Conservation (phyloP, 2,113 vertebrate species). For the Dasyornis broadbenti region DNA sequence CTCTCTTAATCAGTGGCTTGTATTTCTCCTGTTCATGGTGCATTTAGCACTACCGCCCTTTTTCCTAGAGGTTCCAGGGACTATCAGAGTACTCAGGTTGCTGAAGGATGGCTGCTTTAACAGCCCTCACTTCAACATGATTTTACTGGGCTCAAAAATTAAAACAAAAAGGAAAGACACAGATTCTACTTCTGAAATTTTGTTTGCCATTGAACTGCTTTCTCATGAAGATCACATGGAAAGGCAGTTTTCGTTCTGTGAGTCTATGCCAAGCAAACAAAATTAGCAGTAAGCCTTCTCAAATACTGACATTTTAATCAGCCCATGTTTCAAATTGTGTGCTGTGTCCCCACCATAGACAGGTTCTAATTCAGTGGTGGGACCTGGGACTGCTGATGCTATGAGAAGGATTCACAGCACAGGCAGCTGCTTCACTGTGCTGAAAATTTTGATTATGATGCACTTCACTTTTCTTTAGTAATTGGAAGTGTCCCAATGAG, state of each 20-base stretch:
- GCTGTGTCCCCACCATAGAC: background rate
- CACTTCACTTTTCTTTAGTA: background rate
- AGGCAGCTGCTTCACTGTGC: background rate
- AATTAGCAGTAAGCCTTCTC: background rate
- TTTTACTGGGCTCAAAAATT: background rate
- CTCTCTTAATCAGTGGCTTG: background rate
- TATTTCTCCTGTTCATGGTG: background rate
- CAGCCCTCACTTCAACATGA: background rate
- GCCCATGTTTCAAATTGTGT: background rate
- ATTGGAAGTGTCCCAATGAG: background rate
- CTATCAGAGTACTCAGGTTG: background rate
- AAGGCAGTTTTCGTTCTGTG: background rate
- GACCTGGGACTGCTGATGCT: background rate
- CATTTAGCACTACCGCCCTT: background rate
- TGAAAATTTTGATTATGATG: background rate
- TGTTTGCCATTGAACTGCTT: background rate
- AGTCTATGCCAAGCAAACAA: background rate
- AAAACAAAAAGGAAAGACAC: background rate
- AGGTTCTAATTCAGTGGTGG: background rate
- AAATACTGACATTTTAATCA: background rate
- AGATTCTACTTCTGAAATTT: background rate
- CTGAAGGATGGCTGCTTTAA: background rate
- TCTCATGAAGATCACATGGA: background rate
- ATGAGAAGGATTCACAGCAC: background rate
- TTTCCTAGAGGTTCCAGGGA: background rate